A percentile compares a stretch with the other conserved stretches of the same genome.
These are phyloP conservation scores for Limonius californicus DNA, from an alignment of 1,140 invertebrate species.

Conservation along the genomic window DNA sequence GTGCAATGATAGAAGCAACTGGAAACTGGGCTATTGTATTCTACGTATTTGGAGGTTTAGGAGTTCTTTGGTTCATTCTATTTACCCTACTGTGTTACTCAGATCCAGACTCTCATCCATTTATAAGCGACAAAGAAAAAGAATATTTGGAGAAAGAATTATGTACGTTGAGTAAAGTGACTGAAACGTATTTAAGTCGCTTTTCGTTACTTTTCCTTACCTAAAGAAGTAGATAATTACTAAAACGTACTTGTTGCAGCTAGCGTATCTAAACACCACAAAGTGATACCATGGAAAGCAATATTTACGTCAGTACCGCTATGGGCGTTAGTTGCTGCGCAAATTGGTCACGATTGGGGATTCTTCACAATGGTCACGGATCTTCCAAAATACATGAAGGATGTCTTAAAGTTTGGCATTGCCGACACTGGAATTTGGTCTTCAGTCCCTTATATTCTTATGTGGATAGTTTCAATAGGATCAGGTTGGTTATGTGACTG, in stretches of 20 bases:
- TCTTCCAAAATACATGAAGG: slow-evolving; percentile 88
- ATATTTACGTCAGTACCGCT: slow-evolving; percentile 75
- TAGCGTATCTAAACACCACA: slow-evolving; percentile 31
- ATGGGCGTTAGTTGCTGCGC: slow-evolving; percentile 72
- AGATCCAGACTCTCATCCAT: slow-evolving; percentile 76
- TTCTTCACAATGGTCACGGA: slow-evolving; percentile 92
- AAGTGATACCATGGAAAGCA: slow-evolving; percentile 58
- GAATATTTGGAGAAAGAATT: slow-evolving; percentile 67
- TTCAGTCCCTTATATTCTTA: slow-evolving; percentile 65
- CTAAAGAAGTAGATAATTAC: slow-evolving; percentile 6
- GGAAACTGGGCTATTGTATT: slow-evolving; percentile 75
- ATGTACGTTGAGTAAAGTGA: slow-evolving; percentile 47
- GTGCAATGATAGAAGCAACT: slow-evolving; percentile 61
- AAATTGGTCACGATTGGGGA: slow-evolving; percentile 88
- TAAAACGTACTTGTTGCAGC: slow-evolving; percentile 13
- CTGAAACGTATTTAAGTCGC: background rate
- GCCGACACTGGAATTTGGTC: slow-evolving; percentile 64
- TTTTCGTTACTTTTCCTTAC: background rate
- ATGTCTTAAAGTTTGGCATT: slow-evolving; percentile 82
- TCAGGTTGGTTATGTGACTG: slow-evolving; percentile 66
- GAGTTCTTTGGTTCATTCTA: slow-evolving; percentile 68
- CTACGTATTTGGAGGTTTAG: slow-evolving; percentile 76
- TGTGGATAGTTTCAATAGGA: slow-evolving; percentile 68
- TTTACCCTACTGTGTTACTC: slow-evolving; percentile 69
- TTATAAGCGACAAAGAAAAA: slow-evolving; percentile 75